Evolutionary conservation across 2,797 vertebrate species (phyloP).

Genomic region (Acrocephalus scirpaceus): DNA sequence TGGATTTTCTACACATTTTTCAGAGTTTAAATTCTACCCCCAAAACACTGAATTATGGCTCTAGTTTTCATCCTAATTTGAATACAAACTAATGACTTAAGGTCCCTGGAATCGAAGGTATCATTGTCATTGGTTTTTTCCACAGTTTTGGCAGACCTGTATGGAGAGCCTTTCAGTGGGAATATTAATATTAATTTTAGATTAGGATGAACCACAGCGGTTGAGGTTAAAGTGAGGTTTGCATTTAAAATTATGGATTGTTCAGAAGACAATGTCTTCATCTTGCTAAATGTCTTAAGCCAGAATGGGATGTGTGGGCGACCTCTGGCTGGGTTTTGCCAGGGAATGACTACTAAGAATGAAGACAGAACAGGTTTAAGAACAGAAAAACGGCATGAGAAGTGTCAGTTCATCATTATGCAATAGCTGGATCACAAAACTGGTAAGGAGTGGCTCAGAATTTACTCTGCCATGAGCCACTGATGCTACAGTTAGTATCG

Average conservation of each 20-base stretch:
- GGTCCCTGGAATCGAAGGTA: fast-evolving
- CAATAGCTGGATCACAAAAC: neutral
- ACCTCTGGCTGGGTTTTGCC: neutral
- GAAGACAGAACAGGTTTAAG: neutral
- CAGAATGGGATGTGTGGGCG: neutral
- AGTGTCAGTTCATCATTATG: neutral
- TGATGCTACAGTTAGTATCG: neutral
- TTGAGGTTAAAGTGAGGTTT: neutral
- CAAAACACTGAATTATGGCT: neutral
- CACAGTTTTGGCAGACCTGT: neutral
- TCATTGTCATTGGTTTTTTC: neutral
- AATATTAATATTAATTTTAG: neutral
- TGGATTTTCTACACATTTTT: neutral
- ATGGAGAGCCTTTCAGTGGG: neutral
- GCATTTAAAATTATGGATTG: neutral
- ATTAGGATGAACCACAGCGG: neutral
- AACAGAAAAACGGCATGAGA: neutral
- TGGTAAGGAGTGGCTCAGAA: neutral
- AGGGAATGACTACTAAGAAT: neutral
- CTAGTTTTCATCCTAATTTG: neutral
- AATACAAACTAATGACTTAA: neutral
- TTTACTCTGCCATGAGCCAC: neutral
- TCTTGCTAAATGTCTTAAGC: neutral
- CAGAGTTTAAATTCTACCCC: neutral
- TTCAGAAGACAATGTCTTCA: fast-evolving